phyloP scores from a whole-genome alignment of 2,888 invertebrate species.

The Sinodicranocentrus sp. region DNA sequence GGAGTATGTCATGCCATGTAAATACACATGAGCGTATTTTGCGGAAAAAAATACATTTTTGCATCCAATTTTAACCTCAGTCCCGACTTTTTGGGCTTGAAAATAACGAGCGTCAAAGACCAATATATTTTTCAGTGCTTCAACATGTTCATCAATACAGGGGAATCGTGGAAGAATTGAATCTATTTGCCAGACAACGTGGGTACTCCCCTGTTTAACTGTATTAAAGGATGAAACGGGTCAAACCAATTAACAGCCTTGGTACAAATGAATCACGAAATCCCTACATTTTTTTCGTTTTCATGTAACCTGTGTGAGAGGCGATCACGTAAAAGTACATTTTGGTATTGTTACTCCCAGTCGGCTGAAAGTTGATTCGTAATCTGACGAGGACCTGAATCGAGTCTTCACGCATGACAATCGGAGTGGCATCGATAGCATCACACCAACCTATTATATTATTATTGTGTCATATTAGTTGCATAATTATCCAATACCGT shows the following conservation, averaged over 20 bases:
- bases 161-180: constrained; percentile 63
- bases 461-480: neutral
- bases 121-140: constrained; percentile 30
- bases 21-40: constrained; percentile 35
- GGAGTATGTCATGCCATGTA: constrained; percentile 69
- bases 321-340: constrained; percentile 69
- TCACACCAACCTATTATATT: constrained; percentile 48
- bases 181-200: constrained; percentile 53
- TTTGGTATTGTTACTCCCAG: neutral
- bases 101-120: constrained; percentile 27
- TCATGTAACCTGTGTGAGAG: constrained; percentile 47
- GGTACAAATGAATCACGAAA: no score
- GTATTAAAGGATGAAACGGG: no score
- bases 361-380: constrained; percentile 37
- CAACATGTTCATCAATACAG: constrained; percentile 56
- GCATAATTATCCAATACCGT: no score
- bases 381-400: constrained; percentile 70
- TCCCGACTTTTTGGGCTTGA: neutral
- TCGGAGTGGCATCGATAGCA: constrained; percentile 69
- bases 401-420: constrained; percentile 20
- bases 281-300: no score
- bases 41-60: neutral
- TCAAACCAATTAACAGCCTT: no score
- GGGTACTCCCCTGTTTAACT: neutral
- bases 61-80: neutral